Percentiles rank a stretch among this genome's conserved stretches.
Evolutionary conservation across 1,140 invertebrate genomes (phyloP).

Genomic region (Charaxes varanes): DNA sequence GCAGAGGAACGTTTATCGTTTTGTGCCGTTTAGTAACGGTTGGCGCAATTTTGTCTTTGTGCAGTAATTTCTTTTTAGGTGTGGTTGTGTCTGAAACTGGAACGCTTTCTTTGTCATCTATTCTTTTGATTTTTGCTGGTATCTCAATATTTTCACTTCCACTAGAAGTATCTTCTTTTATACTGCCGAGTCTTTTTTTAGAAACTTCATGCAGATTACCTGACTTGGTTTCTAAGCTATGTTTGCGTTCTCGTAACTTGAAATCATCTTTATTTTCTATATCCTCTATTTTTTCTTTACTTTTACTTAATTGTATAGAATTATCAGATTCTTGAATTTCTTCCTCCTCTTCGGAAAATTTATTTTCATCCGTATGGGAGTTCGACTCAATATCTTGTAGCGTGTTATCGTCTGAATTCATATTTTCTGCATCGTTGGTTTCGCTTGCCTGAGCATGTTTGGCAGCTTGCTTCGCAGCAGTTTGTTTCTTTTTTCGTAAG

Average conservation of each 20-base stretch:
- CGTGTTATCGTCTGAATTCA: constrained; percentile 14
- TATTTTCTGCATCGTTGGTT: constrained; percentile 14
- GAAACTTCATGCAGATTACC: background rate
- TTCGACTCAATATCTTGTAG: constrained; percentile 2
- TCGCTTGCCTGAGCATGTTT: constrained; percentile 21
- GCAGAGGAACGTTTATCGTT: constrained; percentile 20
- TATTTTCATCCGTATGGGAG: constrained; percentile 4
- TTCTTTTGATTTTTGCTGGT: constrained; percentile 19
- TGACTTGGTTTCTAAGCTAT: background rate
- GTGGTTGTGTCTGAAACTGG: constrained; percentile 28
- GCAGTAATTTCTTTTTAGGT: constrained; percentile 37
- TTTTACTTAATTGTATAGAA: background rate
- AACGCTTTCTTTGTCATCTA: constrained; percentile 23
- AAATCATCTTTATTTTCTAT: constrained; percentile 12
- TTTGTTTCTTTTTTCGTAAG: constrained; percentile 60
- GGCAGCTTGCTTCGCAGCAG: constrained; percentile 35
- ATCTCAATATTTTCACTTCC: constrained; percentile 7
- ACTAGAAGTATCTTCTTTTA: constrained; percentile 7
- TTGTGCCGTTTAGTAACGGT: constrained; percentile 42
- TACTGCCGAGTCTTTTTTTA: constrained; percentile 11
- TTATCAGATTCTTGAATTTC: constrained; percentile 7
- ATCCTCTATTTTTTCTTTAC: constrained; percentile 1
- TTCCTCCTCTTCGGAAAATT: constrained; percentile 7
- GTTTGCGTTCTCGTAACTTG: background rate
- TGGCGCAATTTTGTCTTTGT: constrained; percentile 40